Conservation (phyloP, 2,797 vertebrate species). For the Sarcoramphus papa region DNA sequence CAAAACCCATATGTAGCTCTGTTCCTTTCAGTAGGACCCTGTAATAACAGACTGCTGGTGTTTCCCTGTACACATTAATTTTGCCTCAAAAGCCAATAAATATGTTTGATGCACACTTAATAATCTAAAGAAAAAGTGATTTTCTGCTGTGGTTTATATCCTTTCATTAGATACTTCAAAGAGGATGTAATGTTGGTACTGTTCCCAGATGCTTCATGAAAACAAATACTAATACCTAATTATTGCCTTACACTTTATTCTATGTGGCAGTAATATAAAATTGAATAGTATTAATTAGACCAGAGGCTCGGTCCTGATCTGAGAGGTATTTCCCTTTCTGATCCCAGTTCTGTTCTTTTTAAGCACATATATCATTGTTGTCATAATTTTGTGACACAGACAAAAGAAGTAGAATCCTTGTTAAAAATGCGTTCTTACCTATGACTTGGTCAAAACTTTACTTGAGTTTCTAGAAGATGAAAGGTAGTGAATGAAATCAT, state of each 20-base stretch:
- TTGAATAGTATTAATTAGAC: background rate
- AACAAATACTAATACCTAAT: conserved; percentile 15
- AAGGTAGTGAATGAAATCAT: background rate
- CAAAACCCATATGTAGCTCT: background rate
- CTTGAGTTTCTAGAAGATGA: background rate
- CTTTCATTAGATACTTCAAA: conserved; percentile 19
- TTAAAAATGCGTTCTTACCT: background rate
- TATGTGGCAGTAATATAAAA: background rate
- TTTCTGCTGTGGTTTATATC: background rate
- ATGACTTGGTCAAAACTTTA: background rate
- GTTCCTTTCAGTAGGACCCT: background rate
- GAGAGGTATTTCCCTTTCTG: background rate
- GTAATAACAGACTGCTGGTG: background rate
- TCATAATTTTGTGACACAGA: background rate
- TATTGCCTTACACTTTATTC: conserved; percentile 12
- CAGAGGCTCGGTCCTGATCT: background rate
- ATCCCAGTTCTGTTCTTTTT: background rate
- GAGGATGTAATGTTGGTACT: background rate
- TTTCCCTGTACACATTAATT: background rate
- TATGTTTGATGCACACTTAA: background rate
- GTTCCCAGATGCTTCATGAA: background rate
- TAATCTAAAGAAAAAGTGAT: conserved; percentile 1
- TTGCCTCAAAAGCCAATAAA: background rate
- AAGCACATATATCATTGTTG: rapidly evolving
- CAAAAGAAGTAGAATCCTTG: background rate